Percentiles rank a stretch among this genome's conserved stretches.
These are phyloP conservation scores for Perccottus glenii DNA, from an alignment of 2,113 vertebrate genomes.

Conservation along the genomic window DNA sequence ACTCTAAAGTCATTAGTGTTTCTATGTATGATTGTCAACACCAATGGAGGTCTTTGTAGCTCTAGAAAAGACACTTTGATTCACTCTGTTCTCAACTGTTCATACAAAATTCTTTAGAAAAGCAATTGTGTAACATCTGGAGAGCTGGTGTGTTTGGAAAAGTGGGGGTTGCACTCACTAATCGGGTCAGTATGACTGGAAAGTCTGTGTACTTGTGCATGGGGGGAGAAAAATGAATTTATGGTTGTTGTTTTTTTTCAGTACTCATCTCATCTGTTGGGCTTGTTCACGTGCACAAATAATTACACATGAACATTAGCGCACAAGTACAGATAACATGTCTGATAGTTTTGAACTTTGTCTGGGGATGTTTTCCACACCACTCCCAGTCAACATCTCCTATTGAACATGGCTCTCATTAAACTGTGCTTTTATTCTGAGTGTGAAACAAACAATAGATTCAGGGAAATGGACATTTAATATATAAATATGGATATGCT, in stretches of 20 bases:
- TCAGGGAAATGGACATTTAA: background rate
- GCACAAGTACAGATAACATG: conserved; percentile 11
- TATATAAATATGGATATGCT: conserved; percentile 6
- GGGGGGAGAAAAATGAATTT: background rate
- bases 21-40: background rate
- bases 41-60: background rate
- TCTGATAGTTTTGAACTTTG: conserved; percentile 35
- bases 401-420: background rate
- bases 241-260: conserved; percentile 24
- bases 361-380: conserved; percentile 5
- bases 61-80: background rate
- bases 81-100: background rate
- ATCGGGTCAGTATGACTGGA: conserved; percentile 45
- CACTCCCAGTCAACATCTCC: conserved; percentile 8
- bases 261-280: conserved; percentile 10
- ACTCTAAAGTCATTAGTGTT: no score
- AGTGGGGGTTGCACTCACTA: conserved; percentile 17
- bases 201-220: conserved; percentile 42
- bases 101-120: background rate
- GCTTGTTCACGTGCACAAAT: conserved; percentile 5
- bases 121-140: conserved; percentile 50
- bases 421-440: background rate
- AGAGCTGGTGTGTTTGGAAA: conserved; percentile 29
- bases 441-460: conserved; percentile 6
- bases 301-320: conserved; percentile 1